A percentile compares a stretch with the other conserved stretches of the same genome.
Conservation (phyloP, 2,113 vertebrate species). For the Heterocephalus glaber region DNA sequence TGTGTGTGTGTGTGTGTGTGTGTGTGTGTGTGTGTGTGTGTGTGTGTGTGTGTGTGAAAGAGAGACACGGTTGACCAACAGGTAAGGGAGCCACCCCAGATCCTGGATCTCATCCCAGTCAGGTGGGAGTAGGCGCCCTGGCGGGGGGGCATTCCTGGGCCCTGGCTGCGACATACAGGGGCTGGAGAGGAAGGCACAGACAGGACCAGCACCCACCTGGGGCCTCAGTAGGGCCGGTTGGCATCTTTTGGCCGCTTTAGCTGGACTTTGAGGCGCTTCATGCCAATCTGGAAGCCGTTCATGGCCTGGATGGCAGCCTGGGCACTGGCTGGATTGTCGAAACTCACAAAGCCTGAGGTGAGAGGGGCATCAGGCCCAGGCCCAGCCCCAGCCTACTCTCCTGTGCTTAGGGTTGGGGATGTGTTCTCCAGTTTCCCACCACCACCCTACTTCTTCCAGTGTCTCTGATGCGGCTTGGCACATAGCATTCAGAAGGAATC, state of each 20-base stretch:
- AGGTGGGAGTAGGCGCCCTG: not conserved
- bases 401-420: not conserved
- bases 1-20: not conserved
- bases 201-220: constrained; percentile 79
- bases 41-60: not conserved
- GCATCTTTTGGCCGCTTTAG: constrained; percentile 95
- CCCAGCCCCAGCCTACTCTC: not conserved
- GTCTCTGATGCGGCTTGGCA: not conserved
- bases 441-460: not conserved
- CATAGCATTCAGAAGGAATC: not conserved
- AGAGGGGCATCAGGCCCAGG: constrained; percentile 32
- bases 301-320: constrained; percentile 95
- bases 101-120: not conserved
- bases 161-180: not conserved
- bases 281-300: constrained; percentile 96
- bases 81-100: not conserved
- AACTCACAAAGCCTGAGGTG: constrained; percentile 93
- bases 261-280: constrained; percentile 96
- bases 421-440: not conserved
- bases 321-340: constrained; percentile 94
- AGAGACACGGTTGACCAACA: not conserved
- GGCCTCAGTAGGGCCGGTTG: constrained; percentile 91
- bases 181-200: not conserved
- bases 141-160: not conserved
- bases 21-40: not conserved